Evolutionary conservation across 2,797 vertebrate species (phyloP).

Genomic region (Anas bahamensis): DNA sequence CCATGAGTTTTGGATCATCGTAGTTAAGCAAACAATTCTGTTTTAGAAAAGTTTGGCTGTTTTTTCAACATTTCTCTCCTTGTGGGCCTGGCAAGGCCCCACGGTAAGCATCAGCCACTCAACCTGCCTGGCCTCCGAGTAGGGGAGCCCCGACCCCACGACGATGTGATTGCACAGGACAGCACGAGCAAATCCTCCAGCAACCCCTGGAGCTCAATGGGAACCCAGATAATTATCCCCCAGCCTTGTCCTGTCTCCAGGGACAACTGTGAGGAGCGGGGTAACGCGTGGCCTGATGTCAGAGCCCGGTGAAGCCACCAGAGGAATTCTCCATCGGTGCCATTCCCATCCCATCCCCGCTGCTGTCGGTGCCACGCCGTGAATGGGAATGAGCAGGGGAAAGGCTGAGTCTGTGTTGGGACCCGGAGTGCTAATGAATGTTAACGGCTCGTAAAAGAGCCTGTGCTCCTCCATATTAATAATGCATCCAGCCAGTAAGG

Average conservation of each 20-base stretch:
- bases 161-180: slow-evolving; percentile 7
- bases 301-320: not conserved
- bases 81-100: not conserved
- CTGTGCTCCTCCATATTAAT: not conserved
- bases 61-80: not conserved
- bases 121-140: not conserved
- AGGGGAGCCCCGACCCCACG: slow-evolving; percentile 19
- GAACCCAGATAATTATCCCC: not conserved
- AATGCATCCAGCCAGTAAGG: not conserved
- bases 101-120: not conserved
- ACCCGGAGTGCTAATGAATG: not conserved
- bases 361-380: not conserved
- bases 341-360: not conserved
- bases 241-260: not conserved
- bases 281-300: slow-evolving; percentile 47
- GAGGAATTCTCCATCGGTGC: not conserved
- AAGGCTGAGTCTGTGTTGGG: not conserved
- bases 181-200: not conserved
- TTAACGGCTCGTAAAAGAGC: not conserved
- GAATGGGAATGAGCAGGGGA: not conserved
- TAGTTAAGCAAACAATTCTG: not conserved
- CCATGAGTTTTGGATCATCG: fast-evolving
- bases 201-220: slow-evolving; percentile 19
- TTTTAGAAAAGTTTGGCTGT: not conserved
- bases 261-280: not conserved